Base-by-base conservation (phyloP, 1,140 invertebrate species). In the Temnothorax nylanderi region DNA sequence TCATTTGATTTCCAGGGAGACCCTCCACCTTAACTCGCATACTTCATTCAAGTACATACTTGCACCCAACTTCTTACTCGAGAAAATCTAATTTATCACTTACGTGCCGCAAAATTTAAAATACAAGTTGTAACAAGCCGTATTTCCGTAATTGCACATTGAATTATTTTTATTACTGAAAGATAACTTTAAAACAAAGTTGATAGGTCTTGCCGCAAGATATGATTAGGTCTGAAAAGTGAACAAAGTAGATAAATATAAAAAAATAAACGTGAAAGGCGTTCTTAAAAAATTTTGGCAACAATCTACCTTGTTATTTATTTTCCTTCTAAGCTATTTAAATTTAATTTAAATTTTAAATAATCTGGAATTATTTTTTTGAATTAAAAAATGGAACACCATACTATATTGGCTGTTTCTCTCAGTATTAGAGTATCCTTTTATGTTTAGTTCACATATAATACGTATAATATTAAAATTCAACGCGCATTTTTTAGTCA, bases 1-100 rank as follows among this genome's bases (percentile, higher is more conserved):
- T 78, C 44, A 65, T 80, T 80, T 44, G 76, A 80, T 80, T 80
- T 80, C 44, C 60, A 65, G 44, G 11, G 76, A 80, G 60, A 80
- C 76, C 32, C 26, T 64, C 76, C 44, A 67, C 32, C 54, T 67
- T 47, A 26, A 26, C 54, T 62, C 56, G 41, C 21, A 77, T 47
- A 21, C 56, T 47, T 80, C 47, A 49, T 34, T 80, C 62, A 67
- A 80, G 76, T 80, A 67, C 44, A 65, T 34, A 77, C 58, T 78
- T 80, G 60, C 60, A 26, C 32, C 32, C 44, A 67, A 67, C 62
- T 80, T 80, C 60, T 80, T 80, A 65, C 76, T 78, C 34, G 76
- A 4, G n/a, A 44, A 37, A 80, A 80, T 80, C 76, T 67, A 80
- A 80, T 80, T 80, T 80, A 32, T 32, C 32, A 44, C 44, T 67